Percentiles rank a stretch among this genome's conserved stretches.
phyloP scores from a whole-genome alignment of 2,888 invertebrate genomes.

The Petrophora chlorosata region DNA sequence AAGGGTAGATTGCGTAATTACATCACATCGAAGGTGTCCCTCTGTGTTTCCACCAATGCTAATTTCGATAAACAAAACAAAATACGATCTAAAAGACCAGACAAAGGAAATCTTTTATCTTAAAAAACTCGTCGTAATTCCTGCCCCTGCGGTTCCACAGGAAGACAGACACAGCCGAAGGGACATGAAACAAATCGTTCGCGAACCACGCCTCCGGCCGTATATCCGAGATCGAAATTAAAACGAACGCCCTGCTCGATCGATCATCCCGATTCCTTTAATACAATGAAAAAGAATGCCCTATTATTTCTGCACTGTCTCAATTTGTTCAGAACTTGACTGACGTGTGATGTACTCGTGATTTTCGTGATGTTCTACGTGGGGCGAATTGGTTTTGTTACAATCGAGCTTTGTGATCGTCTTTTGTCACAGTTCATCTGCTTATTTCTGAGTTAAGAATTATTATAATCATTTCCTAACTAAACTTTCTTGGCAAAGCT shows the following conservation, averaged over 20 bases:
- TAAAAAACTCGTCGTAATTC: conserved; percentile 45
- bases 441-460: neutral
- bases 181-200: conserved; percentile 81
- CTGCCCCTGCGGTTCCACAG: conserved; percentile 60
- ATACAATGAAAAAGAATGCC: conserved; percentile 78
- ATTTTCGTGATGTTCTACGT: conserved; percentile 61
- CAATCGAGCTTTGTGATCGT: conserved; percentile 34
- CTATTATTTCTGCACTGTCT: conserved; percentile 77
- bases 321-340: conserved; percentile 70
- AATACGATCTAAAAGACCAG: neutral
- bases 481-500: no score
- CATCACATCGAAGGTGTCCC: no score
- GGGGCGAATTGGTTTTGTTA: conserved; percentile 47
- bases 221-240: conserved; percentile 80
- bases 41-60: no score
- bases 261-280: conserved; percentile 80
- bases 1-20: no score
- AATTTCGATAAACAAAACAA: no score
- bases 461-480: neutral
- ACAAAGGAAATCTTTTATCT: neutral
- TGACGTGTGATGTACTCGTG: conserved; percentile 64
- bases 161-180: conserved; percentile 43
- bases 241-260: conserved; percentile 79
- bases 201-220: conserved; percentile 75
- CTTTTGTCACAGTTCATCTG: neutral